Percentiles rank a stretch among this genome's conserved stretches.
phyloP scores from a whole-genome alignment of 2,113 vertebrate species.

The Melanerpes formicivorus region DNA sequence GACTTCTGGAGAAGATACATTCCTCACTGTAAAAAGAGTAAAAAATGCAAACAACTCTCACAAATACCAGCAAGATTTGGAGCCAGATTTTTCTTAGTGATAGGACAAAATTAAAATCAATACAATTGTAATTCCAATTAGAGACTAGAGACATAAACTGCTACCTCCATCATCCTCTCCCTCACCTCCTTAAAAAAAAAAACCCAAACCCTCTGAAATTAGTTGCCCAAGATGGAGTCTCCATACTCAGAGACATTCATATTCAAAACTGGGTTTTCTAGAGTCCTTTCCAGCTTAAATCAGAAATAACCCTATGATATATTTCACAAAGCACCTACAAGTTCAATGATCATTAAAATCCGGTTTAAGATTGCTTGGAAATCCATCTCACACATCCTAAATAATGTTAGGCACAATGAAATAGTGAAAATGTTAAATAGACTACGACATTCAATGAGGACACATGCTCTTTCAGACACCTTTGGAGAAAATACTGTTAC shows the following conservation, averaged over 20 bases:
- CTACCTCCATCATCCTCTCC: neutral
- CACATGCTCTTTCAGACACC: neutral
- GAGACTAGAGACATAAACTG: neutral
- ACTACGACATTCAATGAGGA: neutral
- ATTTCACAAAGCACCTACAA: neutral
- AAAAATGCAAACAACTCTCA: neutral
- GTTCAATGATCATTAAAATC: neutral
- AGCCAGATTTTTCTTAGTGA: neutral
- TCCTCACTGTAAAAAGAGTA: neutral
- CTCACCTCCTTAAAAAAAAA: neutral
- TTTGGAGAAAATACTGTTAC: neutral
- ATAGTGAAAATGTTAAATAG: neutral
- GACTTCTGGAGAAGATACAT: neutral
- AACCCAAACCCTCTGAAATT: neutral
- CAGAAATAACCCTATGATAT: neutral
- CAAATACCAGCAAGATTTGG: neutral
- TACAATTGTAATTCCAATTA: neutral
- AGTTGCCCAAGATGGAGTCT: neutral
- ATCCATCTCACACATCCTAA: accelerated
- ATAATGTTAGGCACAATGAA: neutral
- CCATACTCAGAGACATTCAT: neutral
- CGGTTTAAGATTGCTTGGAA: neutral
- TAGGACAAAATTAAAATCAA: neutral
- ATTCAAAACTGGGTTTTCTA: neutral
- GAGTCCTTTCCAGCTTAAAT: neutral